Base-by-base conservation (phyloP, 2,113 vertebrate genomes). In the Sylvietta virens region DNA sequence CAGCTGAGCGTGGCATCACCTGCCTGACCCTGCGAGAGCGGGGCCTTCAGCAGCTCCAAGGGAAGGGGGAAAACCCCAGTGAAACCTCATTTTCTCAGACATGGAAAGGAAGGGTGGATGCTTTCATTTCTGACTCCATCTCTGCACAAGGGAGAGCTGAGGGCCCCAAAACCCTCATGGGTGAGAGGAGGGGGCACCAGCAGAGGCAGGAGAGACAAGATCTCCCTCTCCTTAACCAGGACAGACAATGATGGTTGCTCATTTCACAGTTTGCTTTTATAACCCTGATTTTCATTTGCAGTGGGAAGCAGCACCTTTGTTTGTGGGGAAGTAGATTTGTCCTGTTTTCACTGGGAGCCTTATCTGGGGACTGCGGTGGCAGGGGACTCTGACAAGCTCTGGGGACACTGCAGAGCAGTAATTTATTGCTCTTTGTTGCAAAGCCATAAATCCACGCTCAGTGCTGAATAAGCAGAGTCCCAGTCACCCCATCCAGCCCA, bases 371-470 rank as follows among this genome's bases (percentile, higher is more conserved):
- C 90, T 87, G 73, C 2, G 11, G 57, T 40, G 67, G 37, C 47
- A 79, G 92, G 95, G 83, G 81, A 81, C 69, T 69, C 27, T 90
- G 78, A 72, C 84, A 76, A 74, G 87, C 70, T 73, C 65, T 5
- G 10, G 70, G 66, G 87, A 86, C 51, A n/a, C 69, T 60, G 70
- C 90, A 90, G 95, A 87, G 74, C 70, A 56, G 40, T 45, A 60
- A 82, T 97, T 90, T 48, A 92, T 92, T 86, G 79, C 47, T 90
- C 81, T 93, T 76, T 69, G 62, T 88, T 82, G 57, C 81, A 76
- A 82, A 95, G 85, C 90, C 40, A 65, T 93, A 88, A 88, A 93
- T 93, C 85, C 66, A 10, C 1, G 4, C 69, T 33, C 16, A 53
- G 62, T 9, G 66, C 58, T 71, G 45, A 83, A 57, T 61, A 88